Base-by-base conservation (phyloP, 2,888 invertebrate genomes). In the Nesidiocoris tenuis region DNA sequence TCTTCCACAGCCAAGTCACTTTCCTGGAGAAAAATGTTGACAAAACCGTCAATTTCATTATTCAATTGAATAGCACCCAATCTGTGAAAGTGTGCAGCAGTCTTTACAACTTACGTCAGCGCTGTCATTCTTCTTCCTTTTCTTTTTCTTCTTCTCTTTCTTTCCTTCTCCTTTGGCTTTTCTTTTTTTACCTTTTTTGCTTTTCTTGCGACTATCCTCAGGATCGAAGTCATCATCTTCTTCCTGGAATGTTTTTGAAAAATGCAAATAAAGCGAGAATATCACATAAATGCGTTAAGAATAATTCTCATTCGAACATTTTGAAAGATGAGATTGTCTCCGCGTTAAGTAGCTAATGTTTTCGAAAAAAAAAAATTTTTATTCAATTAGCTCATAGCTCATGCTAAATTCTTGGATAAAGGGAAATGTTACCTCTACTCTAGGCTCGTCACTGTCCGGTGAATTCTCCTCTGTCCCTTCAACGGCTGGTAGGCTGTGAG, bases 181-280 rank as follows among this genome's bases (percentile, higher is more conserved):
- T 82, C 96, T 88, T 83, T 97, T 97, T 84, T 96, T 96, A 22
- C 95, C 95, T 82, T 96, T 95, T 83, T 96, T 96, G 85, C 94
- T 93, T 79, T 83, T 83, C 81, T 92, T 89, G 68, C 88, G 88
- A 84, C 91, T 93, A 82, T 94, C 94, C 74, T 91, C 91, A 79
- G 93, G 93, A 81, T 92, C 93, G 83, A 94, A 94, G 81, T 94
- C 94, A 84, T 94, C 94, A 84, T 94, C 94, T 83, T 94, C 94
- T 84, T 94, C 90, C 87, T 90, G 76, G 61, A 79, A 76, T 16
- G 55, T n/a, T n/a, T n/a, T n/a, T n/a, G n/a, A n/a, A n/a, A n/a
- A 2, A 19, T 75, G 16, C 54, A 54, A 54, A 12, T 12, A 7
- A 23, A 56, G 22, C 7, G 22, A 16, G 64, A 72, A 12, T 1